These are phyloP conservation scores for Cladorhizidae sp. DNA, from an alignment of 37 sponge, comb jelly and placozoan genomes.

Conservation along the genomic window DNA sequence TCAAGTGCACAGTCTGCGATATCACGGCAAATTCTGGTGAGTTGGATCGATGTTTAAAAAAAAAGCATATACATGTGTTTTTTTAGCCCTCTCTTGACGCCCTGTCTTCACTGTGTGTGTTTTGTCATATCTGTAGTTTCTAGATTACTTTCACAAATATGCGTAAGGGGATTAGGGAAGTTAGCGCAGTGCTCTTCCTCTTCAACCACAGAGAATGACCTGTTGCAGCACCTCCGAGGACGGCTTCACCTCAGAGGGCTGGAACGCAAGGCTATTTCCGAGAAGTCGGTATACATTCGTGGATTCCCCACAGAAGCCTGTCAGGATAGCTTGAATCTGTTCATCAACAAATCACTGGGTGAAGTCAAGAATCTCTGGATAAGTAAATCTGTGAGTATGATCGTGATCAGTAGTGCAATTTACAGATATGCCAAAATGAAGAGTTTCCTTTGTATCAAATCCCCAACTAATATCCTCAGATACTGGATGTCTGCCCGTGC, in stretches of 20 bases:
- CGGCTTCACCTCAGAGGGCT: conserved; percentile 21
- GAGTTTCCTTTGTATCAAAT: not conserved
- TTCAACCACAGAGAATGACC: conserved; percentile 27
- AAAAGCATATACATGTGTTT: too few relatives aligned
- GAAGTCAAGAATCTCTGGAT: not conserved
- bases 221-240: conserved; percentile 38
- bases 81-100: too few relatives aligned
- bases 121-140: not conserved
- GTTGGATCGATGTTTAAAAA: not conserved
- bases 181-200: not conserved
- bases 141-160: not conserved
- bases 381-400: conserved; percentile 15
- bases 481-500: too few relatives aligned
- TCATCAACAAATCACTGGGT: not conserved
- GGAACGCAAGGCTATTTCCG: not conserved
- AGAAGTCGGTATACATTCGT: conserved; percentile 39
- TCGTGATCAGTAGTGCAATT: not conserved
- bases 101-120: not conserved
- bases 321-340: not conserved
- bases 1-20: not conserved
- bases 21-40: conserved; percentile 3
- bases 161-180: not conserved
- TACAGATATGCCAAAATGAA: not conserved
- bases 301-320: conserved; percentile 28
- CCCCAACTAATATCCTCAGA: too few relatives aligned